Base-by-base conservation (phyloP, 2,888 invertebrate genomes). In the Standfussiana lucernea region DNA sequence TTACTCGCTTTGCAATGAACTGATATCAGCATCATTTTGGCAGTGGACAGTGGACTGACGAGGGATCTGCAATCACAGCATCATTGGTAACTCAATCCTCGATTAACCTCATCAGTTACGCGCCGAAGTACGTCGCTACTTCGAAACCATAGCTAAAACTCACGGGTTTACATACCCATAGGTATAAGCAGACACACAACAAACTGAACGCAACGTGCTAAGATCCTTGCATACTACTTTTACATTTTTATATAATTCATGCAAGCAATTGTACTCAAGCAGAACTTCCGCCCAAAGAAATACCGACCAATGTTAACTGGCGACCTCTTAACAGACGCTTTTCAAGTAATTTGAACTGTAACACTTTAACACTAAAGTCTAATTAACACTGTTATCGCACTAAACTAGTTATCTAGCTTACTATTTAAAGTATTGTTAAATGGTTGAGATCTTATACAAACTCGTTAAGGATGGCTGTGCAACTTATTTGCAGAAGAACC, bases 401-500 rank as follows among this genome's bases (percentile, higher is more conserved):
- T 7, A 10, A 21, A 11, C 42, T 68, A 59, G 45, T 85, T 75
- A 71, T 71, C 70, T 64, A 66, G 59, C 24, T 56, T 47, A 64
- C 67, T 82, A 67, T 72, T 72, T 72, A 72, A 86, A 70, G 72
- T 72, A 70, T 77, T 82, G 50, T 64, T 62, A 79, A 84, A 37
- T 28, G 24, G 45, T 40, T 72, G n/a, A 84, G 74, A 72, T 86
- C 66, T 32, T 50, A 83, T 79, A 86, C 62, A 32, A 79, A 47
- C 50, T 84, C 74, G 66, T 71, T 83, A 84, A 75, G 56, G 56
- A 28, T 42, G 13, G 0, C 7, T 18, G 3, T 11, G 50, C 11
- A 47, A 37, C 21, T 10, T 5, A 47, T 37, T 53, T 0, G 0
- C 65, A 86, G 72, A 62, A 86, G 50, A n/a, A 35, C 3, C 37